Conservation (phyloP, 1,140 invertebrate species). For the Drosophila jambulina region DNA sequence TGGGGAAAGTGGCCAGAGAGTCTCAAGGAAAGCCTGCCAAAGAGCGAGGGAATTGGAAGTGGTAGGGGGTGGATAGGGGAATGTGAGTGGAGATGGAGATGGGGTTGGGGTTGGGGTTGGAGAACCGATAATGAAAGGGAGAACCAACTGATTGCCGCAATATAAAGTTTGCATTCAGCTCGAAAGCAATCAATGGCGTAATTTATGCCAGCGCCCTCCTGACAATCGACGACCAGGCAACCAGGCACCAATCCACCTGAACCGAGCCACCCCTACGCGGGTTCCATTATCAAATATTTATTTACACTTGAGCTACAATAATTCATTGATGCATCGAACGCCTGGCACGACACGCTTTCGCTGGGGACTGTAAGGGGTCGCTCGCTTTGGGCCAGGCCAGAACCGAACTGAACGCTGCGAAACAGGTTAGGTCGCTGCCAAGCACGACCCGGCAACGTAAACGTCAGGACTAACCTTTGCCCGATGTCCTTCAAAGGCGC, state of each 20-base stretch:
- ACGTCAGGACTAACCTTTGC: conserved; percentile 81
- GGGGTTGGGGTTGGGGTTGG: background rate
- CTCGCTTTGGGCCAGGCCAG: conserved; percentile 33
- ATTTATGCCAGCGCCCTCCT: conserved; percentile 57
- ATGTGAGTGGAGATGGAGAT: background rate
- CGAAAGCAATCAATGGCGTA: conserved; percentile 71
- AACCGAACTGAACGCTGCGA: conserved; percentile 15
- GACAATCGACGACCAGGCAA: background rate
- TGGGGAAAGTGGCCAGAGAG: conserved; percentile 52
- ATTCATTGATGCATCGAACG: conserved; percentile 78
- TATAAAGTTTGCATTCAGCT: conserved; percentile 55
- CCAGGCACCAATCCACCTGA: conserved; percentile 4
- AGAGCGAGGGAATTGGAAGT: conserved; percentile 9
- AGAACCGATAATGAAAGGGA: conserved; percentile 21
- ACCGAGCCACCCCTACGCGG: conserved; percentile 31
- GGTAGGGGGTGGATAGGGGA: background rate
- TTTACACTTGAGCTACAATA: conserved; percentile 82
- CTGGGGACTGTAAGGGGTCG: conserved; percentile 40
- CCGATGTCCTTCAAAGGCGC: conserved; percentile 81
- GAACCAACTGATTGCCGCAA: conserved; percentile 54
- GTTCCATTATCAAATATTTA: conserved; percentile 78
- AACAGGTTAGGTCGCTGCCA: conserved; percentile 46
- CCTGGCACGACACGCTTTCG: conserved; percentile 70
- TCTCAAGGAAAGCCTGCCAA: conserved; percentile 21
- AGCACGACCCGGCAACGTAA: conserved; percentile 80